Evolutionary conservation across 2,888 invertebrate genomes (phyloP).

Genomic region (Rapana venosa): DNA sequence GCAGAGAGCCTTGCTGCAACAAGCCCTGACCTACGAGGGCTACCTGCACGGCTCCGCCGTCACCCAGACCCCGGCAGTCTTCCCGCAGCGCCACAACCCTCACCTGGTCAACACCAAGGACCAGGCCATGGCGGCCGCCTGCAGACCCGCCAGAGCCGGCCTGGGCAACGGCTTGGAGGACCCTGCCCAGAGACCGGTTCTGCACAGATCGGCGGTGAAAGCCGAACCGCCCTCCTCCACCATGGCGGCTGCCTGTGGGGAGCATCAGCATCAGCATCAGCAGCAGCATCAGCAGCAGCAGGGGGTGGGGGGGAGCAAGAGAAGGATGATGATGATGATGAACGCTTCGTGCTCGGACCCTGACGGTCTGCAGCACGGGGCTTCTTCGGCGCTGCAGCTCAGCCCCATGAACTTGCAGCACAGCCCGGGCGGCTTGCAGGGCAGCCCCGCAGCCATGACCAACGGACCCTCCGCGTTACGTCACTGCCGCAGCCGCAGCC

Average conservation of each 20-base stretch:
- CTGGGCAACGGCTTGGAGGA: slow-evolving; percentile 32
- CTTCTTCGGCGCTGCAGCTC: not conserved
- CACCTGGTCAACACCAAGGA: not conserved
- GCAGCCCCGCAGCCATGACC: not conserved
- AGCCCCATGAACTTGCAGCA: no score
- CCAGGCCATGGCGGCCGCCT: slow-evolving; percentile 21
- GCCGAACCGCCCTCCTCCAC: slow-evolving; percentile 34
- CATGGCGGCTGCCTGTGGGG: slow-evolving; percentile 14
- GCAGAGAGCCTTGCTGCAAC: slow-evolving; percentile 70
- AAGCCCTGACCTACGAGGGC: slow-evolving; percentile 70
- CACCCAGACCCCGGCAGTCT: slow-evolving; percentile 48
- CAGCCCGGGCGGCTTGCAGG: slow-evolving; percentile 37
- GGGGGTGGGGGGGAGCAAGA: slow-evolving; percentile 41
- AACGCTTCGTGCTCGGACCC: slow-evolving; percentile 34
- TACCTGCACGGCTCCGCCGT: slow-evolving; percentile 65
- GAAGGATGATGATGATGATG: not conserved
- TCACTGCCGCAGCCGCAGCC: not conserved
- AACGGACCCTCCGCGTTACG: not conserved
- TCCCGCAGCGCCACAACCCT: slow-evolving; percentile 2
- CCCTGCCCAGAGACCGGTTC: slow-evolving; percentile 21
- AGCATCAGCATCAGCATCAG: not conserved
- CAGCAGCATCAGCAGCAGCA: slow-evolving; percentile 41
- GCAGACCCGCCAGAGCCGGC: slow-evolving; percentile 27
- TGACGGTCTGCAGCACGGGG: slow-evolving; percentile 28
- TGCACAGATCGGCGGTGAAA: slow-evolving; percentile 34